phyloP scores from a whole-genome alignment of 2,888 invertebrate species.

The Erynnis tages region DNA sequence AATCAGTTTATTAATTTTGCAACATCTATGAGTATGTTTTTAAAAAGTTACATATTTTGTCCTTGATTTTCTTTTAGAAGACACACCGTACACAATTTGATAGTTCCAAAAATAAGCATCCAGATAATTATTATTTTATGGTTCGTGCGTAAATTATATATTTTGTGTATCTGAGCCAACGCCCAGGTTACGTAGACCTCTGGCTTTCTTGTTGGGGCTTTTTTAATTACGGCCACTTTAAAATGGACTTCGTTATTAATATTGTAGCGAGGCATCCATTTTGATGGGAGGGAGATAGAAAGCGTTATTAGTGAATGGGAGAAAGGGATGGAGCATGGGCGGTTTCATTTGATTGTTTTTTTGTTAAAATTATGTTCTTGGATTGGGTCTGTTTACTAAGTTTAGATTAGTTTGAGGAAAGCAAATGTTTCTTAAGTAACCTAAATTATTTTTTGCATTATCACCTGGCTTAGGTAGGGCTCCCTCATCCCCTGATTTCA shows the following conservation, averaged over 20 bases:
- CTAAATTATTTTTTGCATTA: no score
- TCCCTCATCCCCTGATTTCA: no score
- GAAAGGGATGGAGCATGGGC: slow-evolving; percentile 47
- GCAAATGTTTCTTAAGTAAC: no score
- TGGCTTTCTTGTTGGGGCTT: slow-evolving; percentile 10
- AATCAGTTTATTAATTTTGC: no score
- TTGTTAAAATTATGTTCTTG: slow-evolving; percentile 29
- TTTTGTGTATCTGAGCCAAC: slow-evolving; percentile 39
- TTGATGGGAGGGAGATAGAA: slow-evolving; percentile 45
- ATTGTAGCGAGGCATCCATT: slow-evolving; percentile 45
- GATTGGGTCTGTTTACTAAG: slow-evolving; percentile 12
- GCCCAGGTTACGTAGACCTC: slow-evolving; percentile 37
- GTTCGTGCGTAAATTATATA: slow-evolving; percentile 64
- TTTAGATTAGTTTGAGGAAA: slow-evolving; percentile 3
- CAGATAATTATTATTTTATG: slow-evolving; percentile 73
- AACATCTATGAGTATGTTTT: not conserved
- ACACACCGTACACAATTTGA: slow-evolving; percentile 46
- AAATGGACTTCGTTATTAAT: slow-evolving; percentile 58
- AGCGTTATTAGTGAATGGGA: slow-evolving; percentile 51
- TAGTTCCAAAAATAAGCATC: slow-evolving; percentile 48
- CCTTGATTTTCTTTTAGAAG: not conserved
- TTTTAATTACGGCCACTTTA: slow-evolving; percentile 38
- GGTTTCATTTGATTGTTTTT: slow-evolving; percentile 58
- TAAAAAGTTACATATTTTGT: not conserved
- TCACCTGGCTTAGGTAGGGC: no score